These are phyloP conservation scores for Pempheris klunzingeri DNA, from an alignment of 2,797 vertebrate genomes.

Conservation along the genomic window DNA sequence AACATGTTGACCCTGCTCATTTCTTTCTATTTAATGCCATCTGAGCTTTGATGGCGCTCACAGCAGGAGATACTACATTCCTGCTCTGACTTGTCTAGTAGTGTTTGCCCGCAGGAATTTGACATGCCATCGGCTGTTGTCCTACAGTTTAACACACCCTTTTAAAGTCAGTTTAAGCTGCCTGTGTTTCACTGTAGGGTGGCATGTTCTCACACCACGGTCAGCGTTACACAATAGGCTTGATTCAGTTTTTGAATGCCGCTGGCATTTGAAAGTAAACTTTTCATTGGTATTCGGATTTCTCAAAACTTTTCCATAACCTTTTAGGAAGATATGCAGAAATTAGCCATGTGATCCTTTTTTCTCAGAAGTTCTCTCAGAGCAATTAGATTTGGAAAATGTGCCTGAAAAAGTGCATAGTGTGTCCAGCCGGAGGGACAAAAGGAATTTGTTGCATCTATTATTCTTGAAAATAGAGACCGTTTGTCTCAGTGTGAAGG, in stretches of 20 bases:
- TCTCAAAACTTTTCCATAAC: not conserved
- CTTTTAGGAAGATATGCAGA: not conserved
- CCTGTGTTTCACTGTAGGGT: conserved; percentile 1
- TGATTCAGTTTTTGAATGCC: conserved; percentile 5
- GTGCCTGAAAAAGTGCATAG: not conserved
- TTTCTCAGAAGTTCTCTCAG: conserved; percentile 31
- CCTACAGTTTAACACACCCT: conserved; percentile 14
- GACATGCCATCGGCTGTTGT: not conserved
- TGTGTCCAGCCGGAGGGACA: conserved; percentile 22
- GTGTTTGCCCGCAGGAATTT: conserved; percentile 7
- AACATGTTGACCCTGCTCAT: conserved; percentile 23
- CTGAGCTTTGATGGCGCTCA: conserved; percentile 23
- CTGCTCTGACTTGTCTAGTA: conserved; percentile 18
- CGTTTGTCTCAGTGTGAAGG: conserved; percentile 26
- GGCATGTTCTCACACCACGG: too few species aligned
- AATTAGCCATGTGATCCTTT: conserved; percentile 26
- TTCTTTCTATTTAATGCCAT: conserved; percentile 35
- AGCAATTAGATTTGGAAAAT: conserved; percentile 51
- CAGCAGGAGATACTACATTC: conserved; percentile 43
- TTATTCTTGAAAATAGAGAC: not conserved
- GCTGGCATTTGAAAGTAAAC: conserved; percentile 8
- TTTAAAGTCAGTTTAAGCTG: conserved; percentile 11
- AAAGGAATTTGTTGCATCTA: not conserved
- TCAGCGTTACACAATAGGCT: too few species aligned
- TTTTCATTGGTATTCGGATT: not conserved